Evolutionary conservation across 2,113 vertebrate species (phyloP).

Genomic region (Phalacrocorax carbo): DNA sequence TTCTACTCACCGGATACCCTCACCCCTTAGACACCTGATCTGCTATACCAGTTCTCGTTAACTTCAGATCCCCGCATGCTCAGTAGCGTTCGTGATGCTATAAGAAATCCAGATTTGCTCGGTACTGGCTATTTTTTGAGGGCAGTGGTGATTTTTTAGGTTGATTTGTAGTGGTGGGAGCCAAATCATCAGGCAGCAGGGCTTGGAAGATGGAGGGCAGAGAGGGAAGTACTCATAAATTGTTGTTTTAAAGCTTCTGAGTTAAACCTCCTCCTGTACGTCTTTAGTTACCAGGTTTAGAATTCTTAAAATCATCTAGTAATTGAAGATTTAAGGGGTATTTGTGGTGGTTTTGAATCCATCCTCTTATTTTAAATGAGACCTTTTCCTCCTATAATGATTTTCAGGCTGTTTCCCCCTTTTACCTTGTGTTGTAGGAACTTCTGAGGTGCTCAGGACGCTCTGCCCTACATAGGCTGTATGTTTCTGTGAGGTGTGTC

Average conservation of each 20-base stretch:
- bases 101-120: background rate
- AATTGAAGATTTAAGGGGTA: background rate
- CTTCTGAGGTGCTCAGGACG: accelerated
- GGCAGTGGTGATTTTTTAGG: background rate
- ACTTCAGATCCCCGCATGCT: background rate
- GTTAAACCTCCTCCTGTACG: background rate
- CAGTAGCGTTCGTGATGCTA: accelerated
- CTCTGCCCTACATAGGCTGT: background rate
- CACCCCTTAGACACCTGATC: background rate
- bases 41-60: background rate
- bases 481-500: background rate
- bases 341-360: background rate
- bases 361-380: background rate
- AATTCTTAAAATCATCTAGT: background rate
- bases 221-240: background rate
- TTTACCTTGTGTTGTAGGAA: background rate
- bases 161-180: background rate
- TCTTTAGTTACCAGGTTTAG: background rate
- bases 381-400: background rate
- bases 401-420: background rate
- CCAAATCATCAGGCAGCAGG: background rate
- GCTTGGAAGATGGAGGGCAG: background rate
- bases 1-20: background rate
- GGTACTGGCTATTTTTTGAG: background rate
- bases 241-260: background rate